Evolutionary conservation across 2,797 vertebrate species (phyloP), one percentile per base, ranked within the genome.

Genomic region (Enteromius mattozi): DNA sequence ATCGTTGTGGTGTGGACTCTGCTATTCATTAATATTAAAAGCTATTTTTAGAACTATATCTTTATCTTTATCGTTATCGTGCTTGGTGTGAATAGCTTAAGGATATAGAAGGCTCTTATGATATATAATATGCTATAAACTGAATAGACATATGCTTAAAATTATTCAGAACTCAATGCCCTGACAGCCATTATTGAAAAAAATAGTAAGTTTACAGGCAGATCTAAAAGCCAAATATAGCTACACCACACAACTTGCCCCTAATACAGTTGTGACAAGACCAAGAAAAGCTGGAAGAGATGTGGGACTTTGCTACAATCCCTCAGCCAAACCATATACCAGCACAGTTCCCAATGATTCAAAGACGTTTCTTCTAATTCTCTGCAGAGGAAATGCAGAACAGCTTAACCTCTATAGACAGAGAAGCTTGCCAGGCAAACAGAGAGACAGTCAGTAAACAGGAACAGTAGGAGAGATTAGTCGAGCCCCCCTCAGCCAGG

Each of bases 391-490:
- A 80, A 63, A 70, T 51, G 45, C 47, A 80, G 27, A 80, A 17
- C 78, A 80, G 63, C 65, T 69, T 80, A 80, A 80, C 63, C 47
- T 80, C 65, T 80, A 69, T 69, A 80, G 78, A 80, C 78, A 56
- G 65, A 79, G 59, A n/a, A 5, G 61, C 61, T 79, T 47, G 42
- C 33, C 63, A 80, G 65, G 78, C 78, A 80, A 80, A 80, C 65
- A 80, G 47, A 70, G 47, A 82, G 37, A 80, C 82, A n/a, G 59
- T 86, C 84, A 86, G 84, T 78, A 37, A 82, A 82, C 76, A 80
- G 59, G 30, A 83, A 70, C 70, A 80, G 65, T 70, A 80, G 80
- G 75, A 86, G 81, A 79, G 42, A 88, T 86, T 85, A 80, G 84
- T 82, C 59, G 42, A 85, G 70, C 80, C 68, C 56, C 51, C 65